Percentiles rank a stretch among this genome's conserved stretches.
Conservation (phyloP, 2,113 vertebrate genomes). For the Riparia riparia region DNA sequence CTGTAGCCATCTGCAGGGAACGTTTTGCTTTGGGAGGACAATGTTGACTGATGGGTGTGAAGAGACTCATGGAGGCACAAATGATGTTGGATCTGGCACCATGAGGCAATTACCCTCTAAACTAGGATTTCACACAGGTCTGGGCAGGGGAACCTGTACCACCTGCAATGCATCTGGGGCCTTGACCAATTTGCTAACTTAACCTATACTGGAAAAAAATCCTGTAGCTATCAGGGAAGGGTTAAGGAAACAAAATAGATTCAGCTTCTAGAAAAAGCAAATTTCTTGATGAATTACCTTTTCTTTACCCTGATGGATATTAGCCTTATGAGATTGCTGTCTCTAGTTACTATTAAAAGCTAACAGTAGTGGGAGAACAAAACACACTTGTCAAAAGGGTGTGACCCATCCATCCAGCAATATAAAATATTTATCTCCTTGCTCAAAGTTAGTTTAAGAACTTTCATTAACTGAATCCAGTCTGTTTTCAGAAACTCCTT, state of each 20-base stretch:
- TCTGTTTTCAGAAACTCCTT: not conserved
- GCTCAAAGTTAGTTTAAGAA: not conserved
- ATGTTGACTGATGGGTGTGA: not conserved
- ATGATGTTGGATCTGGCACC: not conserved
- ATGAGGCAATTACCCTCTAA: not conserved
- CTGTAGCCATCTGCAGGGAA: not conserved
- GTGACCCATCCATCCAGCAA: not conserved
- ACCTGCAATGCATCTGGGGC: no score
- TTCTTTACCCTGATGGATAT: not conserved
- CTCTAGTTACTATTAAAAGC: not conserved
- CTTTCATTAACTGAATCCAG: not conserved
- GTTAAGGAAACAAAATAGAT: not conserved
- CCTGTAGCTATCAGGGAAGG: not conserved
- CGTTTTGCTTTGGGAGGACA: not conserved
- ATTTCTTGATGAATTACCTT: not conserved
- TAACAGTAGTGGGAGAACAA: not conserved
- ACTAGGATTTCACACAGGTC: rapidly evolving
- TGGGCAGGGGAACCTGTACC: rapidly evolving
- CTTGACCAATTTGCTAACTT: not conserved
- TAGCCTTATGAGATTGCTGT: not conserved
- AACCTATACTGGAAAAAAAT: not conserved
- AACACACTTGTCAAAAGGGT: not conserved
- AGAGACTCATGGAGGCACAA: not conserved
- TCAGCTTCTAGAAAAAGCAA: not conserved
- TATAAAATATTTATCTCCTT: not conserved